These are phyloP conservation scores for Drosophila punjabiensis DNA, from an alignment of 1,140 invertebrate genomes.

Conservation along the genomic window DNA sequence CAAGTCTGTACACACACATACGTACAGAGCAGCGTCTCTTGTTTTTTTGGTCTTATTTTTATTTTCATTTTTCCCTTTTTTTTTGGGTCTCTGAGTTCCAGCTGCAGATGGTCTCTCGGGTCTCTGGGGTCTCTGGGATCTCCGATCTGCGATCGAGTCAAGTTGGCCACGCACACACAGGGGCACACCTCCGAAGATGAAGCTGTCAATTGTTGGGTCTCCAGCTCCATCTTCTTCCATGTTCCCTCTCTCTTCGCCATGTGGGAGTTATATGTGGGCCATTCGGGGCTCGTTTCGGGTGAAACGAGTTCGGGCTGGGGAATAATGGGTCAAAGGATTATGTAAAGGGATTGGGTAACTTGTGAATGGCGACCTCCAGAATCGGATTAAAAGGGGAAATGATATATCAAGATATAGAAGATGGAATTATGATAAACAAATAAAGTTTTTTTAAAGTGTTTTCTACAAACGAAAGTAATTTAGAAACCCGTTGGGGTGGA, in stretches of 20 bases:
- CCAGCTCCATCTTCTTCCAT: background rate
- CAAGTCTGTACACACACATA: slow-evolving; percentile 44
- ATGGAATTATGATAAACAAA: background rate
- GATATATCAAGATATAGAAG: background rate
- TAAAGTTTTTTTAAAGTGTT: background rate
- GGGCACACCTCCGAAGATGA: slow-evolving; percentile 63
- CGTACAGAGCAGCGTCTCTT: background rate
- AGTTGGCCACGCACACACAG: slow-evolving; percentile 51
- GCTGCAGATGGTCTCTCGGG: slow-evolving; percentile 51
- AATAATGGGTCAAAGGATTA: slow-evolving; percentile 48
- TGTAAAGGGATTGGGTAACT: slow-evolving; percentile 15
- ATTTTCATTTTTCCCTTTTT: slow-evolving; percentile 36
- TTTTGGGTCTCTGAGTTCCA: slow-evolving; percentile 25
- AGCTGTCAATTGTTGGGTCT: slow-evolving; percentile 71
- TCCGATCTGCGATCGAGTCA: slow-evolving; percentile 36
- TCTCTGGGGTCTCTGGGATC: slow-evolving; percentile 10
- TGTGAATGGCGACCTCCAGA: slow-evolving; percentile 21
- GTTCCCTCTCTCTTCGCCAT: background rate
- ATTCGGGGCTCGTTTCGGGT: slow-evolving; percentile 24
- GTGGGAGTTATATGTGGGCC: slow-evolving; percentile 80
- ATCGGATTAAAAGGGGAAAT: slow-evolving; percentile 16
- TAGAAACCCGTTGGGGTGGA: background rate
- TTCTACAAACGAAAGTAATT: background rate
- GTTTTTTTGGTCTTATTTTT: slow-evolving; percentile 36
- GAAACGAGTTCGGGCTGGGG: slow-evolving; percentile 1